phyloP scores from a whole-genome alignment of 1,140 invertebrate species.

The Latrodectus geometricus region DNA sequence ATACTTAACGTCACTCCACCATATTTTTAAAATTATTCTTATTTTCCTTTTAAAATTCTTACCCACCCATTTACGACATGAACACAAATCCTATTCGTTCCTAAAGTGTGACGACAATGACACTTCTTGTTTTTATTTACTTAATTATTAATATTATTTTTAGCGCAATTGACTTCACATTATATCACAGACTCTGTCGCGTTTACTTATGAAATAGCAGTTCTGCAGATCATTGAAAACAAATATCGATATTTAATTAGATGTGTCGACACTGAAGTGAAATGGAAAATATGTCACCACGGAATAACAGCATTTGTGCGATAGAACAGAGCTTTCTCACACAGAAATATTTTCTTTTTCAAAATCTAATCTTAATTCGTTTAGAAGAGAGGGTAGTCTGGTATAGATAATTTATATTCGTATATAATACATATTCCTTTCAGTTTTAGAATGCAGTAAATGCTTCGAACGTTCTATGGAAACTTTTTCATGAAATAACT shows the following conservation, averaged over 20 bases:
- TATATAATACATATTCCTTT: too few species aligned
- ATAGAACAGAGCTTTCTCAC: conserved; percentile 15
- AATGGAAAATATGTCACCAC: background rate
- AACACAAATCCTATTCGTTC: conserved; percentile 4
- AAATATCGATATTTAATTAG: too few species aligned
- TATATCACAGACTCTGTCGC: conserved; percentile 60
- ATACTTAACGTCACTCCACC: conserved; percentile 31
- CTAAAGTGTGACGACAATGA: background rate
- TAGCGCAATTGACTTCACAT: conserved; percentile 34
- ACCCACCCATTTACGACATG: conserved; percentile 24
- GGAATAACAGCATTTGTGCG: conserved; percentile 20
- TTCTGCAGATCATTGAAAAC: conserved; percentile 8
- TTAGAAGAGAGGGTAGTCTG: too few species aligned
- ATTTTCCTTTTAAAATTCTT: conserved; percentile 39
- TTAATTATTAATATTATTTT: background rate
- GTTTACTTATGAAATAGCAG: conserved; percentile 30
- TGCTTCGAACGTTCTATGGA: too few species aligned
- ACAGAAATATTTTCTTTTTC: background rate
- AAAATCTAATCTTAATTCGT: background rate
- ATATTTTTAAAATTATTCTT: conserved; percentile 16
- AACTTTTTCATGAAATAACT: too few species aligned
- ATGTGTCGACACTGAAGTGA: background rate
- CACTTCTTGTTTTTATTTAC: background rate
- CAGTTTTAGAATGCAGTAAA: too few species aligned
- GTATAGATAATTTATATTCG: too few species aligned